phyloP scores from a whole-genome alignment of 1,140 invertebrate species.

The Gonioctena quinquepunctata region DNA sequence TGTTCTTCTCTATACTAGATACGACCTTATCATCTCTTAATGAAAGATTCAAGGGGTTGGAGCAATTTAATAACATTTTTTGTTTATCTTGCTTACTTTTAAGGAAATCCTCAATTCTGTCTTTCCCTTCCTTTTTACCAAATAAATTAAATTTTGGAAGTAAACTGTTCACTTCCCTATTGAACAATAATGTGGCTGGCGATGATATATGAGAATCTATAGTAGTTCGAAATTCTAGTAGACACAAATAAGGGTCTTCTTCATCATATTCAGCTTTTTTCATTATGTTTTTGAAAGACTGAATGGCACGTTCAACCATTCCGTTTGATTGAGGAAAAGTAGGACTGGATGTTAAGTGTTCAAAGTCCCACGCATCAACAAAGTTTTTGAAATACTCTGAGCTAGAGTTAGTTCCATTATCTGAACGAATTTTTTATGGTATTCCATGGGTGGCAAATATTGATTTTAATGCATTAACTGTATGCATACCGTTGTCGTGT shows the following conservation, averaged over 20 bases:
- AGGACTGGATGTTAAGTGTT: background rate
- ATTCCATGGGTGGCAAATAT: constrained; percentile 49
- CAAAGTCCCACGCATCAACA: background rate
- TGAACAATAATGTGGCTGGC: background rate
- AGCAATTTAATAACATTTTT: no score
- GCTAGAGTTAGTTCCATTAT: constrained; percentile 54
- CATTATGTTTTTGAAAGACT: background rate
- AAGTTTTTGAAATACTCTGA: background rate
- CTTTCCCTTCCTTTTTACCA: no score
- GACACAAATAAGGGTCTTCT: background rate
- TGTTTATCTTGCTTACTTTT: no score
- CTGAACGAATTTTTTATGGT: constrained; percentile 46
- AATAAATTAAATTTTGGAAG: no score
- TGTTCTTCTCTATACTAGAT: no score
- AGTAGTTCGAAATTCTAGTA: background rate
- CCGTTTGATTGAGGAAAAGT: background rate
- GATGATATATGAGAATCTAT: background rate
- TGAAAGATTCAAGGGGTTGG: no score
- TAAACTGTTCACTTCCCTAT: background rate
- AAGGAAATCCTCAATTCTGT: no score
- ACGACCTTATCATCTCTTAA: no score
- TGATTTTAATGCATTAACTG: no score
- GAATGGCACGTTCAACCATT: background rate
- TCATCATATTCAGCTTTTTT: background rate
- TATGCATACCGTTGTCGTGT: no score